Conservation (phyloP, 2,113 vertebrate species). For the Archilochus colubris region DNA sequence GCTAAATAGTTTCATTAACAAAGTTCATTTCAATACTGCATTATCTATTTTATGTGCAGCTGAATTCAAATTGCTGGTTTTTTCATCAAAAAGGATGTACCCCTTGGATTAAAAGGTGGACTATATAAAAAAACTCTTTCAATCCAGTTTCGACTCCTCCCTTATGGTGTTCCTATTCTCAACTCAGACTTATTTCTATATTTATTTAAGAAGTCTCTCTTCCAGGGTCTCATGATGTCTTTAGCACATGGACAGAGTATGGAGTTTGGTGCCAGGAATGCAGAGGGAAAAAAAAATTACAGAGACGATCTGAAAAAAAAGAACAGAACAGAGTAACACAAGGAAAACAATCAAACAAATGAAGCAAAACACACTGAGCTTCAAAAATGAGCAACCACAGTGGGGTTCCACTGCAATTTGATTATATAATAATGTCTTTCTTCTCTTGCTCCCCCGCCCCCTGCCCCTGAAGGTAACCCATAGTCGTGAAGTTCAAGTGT, state of each 20-base stretch:
- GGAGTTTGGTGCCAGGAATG: constrained; percentile 36
- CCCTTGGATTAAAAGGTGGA: constrained; percentile 61
- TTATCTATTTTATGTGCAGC: neutral
- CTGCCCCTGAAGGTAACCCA: constrained; percentile 33
- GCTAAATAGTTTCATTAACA: neutral
- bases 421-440: constrained; percentile 52
- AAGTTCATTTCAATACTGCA: neutral
- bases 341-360: constrained; percentile 55
- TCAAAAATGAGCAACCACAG: constrained; percentile 57
- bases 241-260: constrained; percentile 53
- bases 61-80: constrained; percentile 25
- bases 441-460: neutral
- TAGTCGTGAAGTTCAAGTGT: constrained; percentile 28
- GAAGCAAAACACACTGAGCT: constrained; percentile 39
- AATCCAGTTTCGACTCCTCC: constrained; percentile 21
- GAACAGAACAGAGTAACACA: neutral
- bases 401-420: constrained; percentile 53
- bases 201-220: constrained; percentile 53
- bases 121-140: constrained; percentile 35
- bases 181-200: constrained; percentile 44
- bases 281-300: neutral
- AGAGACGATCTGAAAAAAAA: neutral
- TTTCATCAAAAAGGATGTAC: constrained; percentile 48
- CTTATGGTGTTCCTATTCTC: neutral
- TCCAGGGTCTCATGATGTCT: constrained; percentile 60